These are phyloP conservation scores for Coregonus clupeaformis DNA, from an alignment of 2,113 vertebrate species.

Conservation along the genomic window DNA sequence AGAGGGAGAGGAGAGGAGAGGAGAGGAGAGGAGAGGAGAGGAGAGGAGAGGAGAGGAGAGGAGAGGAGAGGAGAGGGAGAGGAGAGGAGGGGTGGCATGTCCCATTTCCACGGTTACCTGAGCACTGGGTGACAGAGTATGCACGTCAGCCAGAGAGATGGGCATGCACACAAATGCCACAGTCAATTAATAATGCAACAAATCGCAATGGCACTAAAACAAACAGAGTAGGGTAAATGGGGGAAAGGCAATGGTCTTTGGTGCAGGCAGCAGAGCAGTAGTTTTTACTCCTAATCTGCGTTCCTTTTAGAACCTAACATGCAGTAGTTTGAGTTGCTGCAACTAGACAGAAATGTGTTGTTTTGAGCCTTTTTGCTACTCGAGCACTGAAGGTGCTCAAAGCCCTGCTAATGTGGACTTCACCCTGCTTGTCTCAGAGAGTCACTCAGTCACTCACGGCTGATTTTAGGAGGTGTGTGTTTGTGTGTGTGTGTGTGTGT, in stretches of 20 bases:
- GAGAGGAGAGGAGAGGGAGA: too few relatives aligned
- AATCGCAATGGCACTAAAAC: slow-evolving; percentile 68
- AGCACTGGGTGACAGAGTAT: slow-evolving; percentile 54
- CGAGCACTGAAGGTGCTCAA: too few relatives aligned
- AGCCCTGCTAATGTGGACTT: not conserved
- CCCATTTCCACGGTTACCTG: slow-evolving; percentile 41
- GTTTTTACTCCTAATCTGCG: not conserved
- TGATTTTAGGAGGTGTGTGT: not conserved
- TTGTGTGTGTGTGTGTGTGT: too few relatives aligned
- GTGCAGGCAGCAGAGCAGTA: slow-evolving; percentile 30
- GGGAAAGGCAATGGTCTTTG: slow-evolving; percentile 2
- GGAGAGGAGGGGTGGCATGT: slow-evolving; percentile 20
- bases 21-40: too few relatives aligned
- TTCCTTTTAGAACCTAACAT: not conserved
- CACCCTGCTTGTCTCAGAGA: not conserved
- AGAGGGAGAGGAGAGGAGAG: too few relatives aligned
- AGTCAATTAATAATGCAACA: slow-evolving; percentile 65
- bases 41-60: too few relatives aligned
- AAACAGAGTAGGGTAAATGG: slow-evolving; percentile 44
- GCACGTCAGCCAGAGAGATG: slow-evolving; percentile 45
- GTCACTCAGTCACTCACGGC: not conserved
- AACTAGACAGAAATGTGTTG: too few relatives aligned
- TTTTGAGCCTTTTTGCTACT: too few relatives aligned
- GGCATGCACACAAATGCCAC: slow-evolving; percentile 58
- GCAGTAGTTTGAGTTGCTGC: too few relatives aligned